Conservation (phyloP, 2,113 vertebrate species). For the Clinocottus analis region DNA sequence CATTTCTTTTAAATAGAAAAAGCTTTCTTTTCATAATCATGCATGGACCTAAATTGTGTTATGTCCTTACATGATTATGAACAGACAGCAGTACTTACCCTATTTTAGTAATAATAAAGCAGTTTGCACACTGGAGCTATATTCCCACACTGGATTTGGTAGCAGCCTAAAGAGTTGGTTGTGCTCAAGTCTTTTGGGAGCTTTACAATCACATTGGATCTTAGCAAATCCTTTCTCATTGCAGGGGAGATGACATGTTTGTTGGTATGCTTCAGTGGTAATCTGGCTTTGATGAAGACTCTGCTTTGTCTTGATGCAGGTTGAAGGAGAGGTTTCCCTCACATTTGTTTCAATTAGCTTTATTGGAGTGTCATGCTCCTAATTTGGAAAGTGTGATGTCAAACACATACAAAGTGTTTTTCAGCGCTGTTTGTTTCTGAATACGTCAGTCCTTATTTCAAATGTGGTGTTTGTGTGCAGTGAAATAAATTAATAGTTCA, state of each 20-base stretch:
- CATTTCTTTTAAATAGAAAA: neutral
- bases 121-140: constrained; percentile 5
- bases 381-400: constrained; percentile 21
- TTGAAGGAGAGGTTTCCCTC: constrained; percentile 22
- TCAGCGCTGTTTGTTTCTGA: neutral
- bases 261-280: constrained; percentile 38
- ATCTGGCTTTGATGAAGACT: constrained; percentile 29
- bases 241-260: constrained; percentile 25
- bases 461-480: constrained; percentile 28
- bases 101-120: no score
- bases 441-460: neutral
- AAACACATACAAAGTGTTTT: neutral
- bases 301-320: constrained; percentile 42
- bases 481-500: constrained; percentile 13
- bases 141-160: constrained; percentile 41
- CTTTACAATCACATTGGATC: constrained; percentile 53
- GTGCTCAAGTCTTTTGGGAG: constrained; percentile 40
- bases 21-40: neutral
- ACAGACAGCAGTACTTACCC: no score
- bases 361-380: neutral
- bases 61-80: neutral
- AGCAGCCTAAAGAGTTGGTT: constrained; percentile 40
- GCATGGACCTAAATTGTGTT: neutral
- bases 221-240: constrained; percentile 55
- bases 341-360: neutral